These are phyloP conservation scores for Crotalus viridis DNA, from an alignment of 2,113 vertebrate genomes.

Conservation along the genomic window DNA sequence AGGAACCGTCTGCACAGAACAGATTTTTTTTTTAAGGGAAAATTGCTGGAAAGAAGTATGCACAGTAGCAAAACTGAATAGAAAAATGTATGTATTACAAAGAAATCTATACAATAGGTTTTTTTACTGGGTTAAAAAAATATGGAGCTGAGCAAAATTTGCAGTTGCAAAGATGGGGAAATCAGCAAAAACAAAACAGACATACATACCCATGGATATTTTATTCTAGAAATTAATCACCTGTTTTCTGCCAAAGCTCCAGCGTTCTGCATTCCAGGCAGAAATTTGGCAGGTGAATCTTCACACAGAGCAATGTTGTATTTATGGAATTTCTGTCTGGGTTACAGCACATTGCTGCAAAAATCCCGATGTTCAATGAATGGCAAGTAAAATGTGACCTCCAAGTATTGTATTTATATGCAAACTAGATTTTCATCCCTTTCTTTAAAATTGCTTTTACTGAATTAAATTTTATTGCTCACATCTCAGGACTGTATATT, in stretches of 20 bases:
- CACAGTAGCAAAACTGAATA: neutral
- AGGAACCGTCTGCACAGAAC: neutral
- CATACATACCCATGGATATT: neutral
- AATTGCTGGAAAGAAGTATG: neutral
- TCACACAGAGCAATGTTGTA: neutral
- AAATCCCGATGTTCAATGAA: neutral
- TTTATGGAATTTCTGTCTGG: neutral
- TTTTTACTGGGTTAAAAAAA: neutral
- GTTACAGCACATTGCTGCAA: neutral
- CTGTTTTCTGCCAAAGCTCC: neutral
- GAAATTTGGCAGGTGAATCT: neutral
- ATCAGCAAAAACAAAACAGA: neutral
- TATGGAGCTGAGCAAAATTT: neutral
- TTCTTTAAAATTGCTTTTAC: neutral
- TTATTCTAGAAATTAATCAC: neutral
- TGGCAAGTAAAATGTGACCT: neutral
- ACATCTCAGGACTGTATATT: neutral
- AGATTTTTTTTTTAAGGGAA: neutral
- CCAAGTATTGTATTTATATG: neutral
- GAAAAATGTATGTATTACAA: neutral
- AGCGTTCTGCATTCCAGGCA: neutral
- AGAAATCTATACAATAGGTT: neutral
- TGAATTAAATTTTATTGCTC: neutral
- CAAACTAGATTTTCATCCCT: neutral
- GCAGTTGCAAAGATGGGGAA: neutral